phyloP scores from a whole-genome alignment of 2,113 vertebrate species.

The Cyrtonyx montezumae region DNA sequence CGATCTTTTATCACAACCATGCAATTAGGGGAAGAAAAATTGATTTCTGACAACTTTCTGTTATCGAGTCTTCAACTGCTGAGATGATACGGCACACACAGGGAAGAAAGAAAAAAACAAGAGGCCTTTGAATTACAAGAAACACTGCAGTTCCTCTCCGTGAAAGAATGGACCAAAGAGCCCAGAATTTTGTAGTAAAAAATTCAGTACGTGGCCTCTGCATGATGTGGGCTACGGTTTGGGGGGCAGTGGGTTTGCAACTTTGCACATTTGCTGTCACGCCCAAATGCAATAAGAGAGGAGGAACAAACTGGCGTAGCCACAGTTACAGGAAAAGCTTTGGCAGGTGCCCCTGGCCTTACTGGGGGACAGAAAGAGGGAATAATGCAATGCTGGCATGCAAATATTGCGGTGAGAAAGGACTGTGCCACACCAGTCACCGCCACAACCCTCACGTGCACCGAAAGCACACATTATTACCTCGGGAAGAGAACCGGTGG shows the following conservation, averaged over 20 bases:
- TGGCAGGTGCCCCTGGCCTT: neutral
- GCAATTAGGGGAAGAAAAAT: conserved; percentile 38
- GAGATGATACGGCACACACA: neutral
- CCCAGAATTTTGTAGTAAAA: neutral
- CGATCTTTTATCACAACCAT: neutral
- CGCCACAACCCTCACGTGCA: neutral
- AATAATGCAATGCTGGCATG: neutral
- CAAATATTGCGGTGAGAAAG: neutral
- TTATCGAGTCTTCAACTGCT: conserved; percentile 16
- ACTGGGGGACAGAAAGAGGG: accelerated
- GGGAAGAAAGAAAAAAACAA: neutral
- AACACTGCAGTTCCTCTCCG: neutral
- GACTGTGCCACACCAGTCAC: accelerated
- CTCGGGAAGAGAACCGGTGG: neutral
- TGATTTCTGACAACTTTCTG: conserved; percentile 39
- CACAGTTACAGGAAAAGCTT: neutral
- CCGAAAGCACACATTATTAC: neutral
- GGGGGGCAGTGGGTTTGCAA: neutral
- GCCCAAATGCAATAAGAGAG: accelerated
- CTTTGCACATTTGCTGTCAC: neutral
- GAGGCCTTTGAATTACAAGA: neutral
- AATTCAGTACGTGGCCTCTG: neutral
- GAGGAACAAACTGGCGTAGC: neutral
- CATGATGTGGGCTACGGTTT: neutral
- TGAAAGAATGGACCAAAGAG: neutral